Evolutionary conservation across 2,113 vertebrate genomes (phyloP).

Genomic region (Macquaria ambigua): DNA sequence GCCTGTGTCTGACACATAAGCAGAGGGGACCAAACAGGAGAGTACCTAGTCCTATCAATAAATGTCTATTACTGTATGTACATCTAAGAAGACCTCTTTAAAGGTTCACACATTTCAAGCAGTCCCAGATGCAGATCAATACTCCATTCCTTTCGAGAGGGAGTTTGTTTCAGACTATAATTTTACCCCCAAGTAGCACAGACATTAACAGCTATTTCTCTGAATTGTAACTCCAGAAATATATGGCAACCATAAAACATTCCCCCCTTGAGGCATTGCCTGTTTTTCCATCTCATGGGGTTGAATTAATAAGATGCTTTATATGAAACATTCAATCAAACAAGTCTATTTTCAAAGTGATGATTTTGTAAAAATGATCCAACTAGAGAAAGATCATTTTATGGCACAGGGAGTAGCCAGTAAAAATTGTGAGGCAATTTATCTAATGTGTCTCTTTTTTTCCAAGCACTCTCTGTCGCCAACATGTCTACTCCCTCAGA

Average conservation of each 20-base stretch:
- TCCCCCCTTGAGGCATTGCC: slow-evolving; percentile 43
- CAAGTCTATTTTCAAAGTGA: slow-evolving; percentile 59
- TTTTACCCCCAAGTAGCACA: slow-evolving; percentile 60
- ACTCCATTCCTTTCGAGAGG: slow-evolving; percentile 50
- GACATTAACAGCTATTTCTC: slow-evolving; percentile 67
- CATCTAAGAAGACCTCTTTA: slow-evolving; percentile 23
- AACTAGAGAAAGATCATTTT: slow-evolving; percentile 50
- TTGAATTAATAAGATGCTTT: slow-evolving; percentile 65
- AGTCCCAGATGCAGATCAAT: slow-evolving; percentile 69
- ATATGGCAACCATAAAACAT: slow-evolving; percentile 67
- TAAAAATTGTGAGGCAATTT: slow-evolving; percentile 50
- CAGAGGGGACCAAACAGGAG: neutral
- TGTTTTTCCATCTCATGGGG: slow-evolving; percentile 56
- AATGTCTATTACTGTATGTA: slow-evolving; percentile 20
- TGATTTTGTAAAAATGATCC: slow-evolving; percentile 59
- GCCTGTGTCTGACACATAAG: neutral
- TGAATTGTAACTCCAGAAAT: slow-evolving; percentile 64
- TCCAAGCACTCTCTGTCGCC: neutral
- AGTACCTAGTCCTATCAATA: neutral
- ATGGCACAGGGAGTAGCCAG: slow-evolving; percentile 30
- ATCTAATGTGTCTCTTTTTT: slow-evolving; percentile 44
- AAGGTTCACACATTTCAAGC: slow-evolving; percentile 53
- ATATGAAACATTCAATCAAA: slow-evolving; percentile 64
- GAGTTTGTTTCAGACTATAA: slow-evolving; percentile 54
- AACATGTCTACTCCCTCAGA: slow-evolving; percentile 40